Percentiles rank a stretch among this genome's conserved stretches.
These are phyloP conservation scores for Leptonema lineaticorne DNA, from an alignment of 1,140 invertebrate species.

Conservation along the genomic window DNA sequence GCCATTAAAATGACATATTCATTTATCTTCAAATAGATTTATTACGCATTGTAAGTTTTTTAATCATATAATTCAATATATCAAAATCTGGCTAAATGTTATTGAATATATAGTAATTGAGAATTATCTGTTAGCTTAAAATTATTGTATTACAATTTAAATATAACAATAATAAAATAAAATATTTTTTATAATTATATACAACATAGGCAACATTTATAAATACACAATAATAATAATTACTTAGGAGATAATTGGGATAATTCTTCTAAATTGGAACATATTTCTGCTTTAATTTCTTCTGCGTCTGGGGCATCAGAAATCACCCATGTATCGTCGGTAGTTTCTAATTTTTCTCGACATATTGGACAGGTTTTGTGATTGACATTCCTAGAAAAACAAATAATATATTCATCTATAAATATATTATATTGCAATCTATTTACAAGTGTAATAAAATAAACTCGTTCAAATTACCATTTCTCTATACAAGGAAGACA, in stretches of 20 bases:
- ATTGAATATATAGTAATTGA: too few relatives aligned
- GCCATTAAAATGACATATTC: too few relatives aligned
- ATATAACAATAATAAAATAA: background rate
- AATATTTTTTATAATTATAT: background rate
- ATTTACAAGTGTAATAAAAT: constrained; percentile 19
- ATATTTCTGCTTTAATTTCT: constrained; percentile 63
- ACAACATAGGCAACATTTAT: background rate
- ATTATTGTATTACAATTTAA: too few relatives aligned
- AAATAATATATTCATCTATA: constrained; percentile 6
- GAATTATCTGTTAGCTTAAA: background rate
- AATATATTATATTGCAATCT: background rate
- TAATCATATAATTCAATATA: too few relatives aligned
- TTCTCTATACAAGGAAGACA: constrained; percentile 69
- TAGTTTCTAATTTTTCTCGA: constrained; percentile 60
- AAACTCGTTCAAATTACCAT: constrained; percentile 55
- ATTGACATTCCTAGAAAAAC: constrained; percentile 60
- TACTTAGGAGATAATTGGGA: constrained; percentile 36
- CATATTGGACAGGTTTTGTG: constrained; percentile 71
- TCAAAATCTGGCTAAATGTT: too few relatives aligned
- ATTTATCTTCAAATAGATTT: too few relatives aligned
- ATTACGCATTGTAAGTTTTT: too few relatives aligned
- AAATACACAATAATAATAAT: too few relatives aligned
- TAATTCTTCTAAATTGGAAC: constrained; percentile 33
- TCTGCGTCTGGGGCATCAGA: constrained; percentile 63
- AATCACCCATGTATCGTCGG: constrained; percentile 67